Base-by-base conservation (phyloP, 2,797 vertebrate genomes). In the Falco rusticolus region DNA sequence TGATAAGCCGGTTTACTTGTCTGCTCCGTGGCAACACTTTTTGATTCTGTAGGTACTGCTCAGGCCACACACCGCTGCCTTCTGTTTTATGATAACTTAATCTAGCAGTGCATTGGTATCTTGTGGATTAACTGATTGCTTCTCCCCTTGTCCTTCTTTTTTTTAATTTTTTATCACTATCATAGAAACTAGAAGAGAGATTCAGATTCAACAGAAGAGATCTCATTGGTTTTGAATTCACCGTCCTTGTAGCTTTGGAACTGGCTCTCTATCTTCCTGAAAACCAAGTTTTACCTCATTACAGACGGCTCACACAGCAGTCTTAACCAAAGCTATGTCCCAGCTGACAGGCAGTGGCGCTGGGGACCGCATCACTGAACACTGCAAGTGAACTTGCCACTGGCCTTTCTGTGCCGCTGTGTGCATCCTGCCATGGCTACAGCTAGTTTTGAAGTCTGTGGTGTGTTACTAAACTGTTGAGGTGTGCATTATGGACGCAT, bases 241-340 rank as follows among this genome's bases (percentile, higher is more conserved):
- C 99, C 0, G 99, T 99, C 90, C 99, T 99, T 19, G 99, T 99
- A 90, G 99, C 99, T 96, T 96, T 99, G 98, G 99, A 99, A 97
- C 99, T 99, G 97, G 99, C 99, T 20, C 99, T 99, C 34, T 99
- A 99, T 89, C 99, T 99, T 39, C 99, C 99, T 0, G 99, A 99
- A 90, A 99, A 98, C 98, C 99, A 99, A 97, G 99, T 99, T 92
- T 99, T 99, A 98, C 99, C 99, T 77, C 99, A 99, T 84, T 99
- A 99, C 97, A 98, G 99, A 89, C 98, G 99, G 43, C 98, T 99
- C 97, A 99, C 99, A 39, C 99, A 99, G 97, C 99, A 99, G 96
- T 98, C 98, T 70, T 99, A 98, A 98, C 95, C 72, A 91, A 95
- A 96, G 82, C 88, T 71, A 11, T 1, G 0, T 61, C 85, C 91